These are phyloP conservation scores for Cyclargus thomasi DNA, from an alignment of 1,140 invertebrate genomes.

Conservation along the genomic window DNA sequence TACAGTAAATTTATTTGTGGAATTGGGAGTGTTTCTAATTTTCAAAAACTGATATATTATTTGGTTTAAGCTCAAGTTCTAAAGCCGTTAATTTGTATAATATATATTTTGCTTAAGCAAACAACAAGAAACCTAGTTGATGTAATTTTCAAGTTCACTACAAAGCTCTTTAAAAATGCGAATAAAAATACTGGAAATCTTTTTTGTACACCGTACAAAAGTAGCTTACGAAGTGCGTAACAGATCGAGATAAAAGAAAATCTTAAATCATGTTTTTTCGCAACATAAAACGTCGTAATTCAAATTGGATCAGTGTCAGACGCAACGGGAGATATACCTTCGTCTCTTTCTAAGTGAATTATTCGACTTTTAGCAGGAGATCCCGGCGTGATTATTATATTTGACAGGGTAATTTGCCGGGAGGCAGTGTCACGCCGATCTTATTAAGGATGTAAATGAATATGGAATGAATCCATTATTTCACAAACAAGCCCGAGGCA, in stretches of 20 bases:
- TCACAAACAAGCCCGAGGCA: slow-evolving; percentile 63
- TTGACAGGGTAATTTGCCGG: slow-evolving; percentile 66
- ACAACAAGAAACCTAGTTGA: neutral
- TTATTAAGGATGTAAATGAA: slow-evolving; percentile 74
- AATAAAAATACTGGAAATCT: neutral
- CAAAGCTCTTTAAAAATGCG: neutral
- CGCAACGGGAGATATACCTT: slow-evolving; percentile 26
- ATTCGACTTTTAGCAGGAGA: slow-evolving; percentile 45
- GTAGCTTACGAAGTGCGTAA: neutral
- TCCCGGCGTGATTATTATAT: slow-evolving; percentile 58
- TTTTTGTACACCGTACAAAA: slow-evolving; percentile 1
- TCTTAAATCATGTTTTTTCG: slow-evolving; percentile 1
- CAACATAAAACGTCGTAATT: neutral
- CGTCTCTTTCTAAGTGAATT: slow-evolving; percentile 44
- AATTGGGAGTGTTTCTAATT: too few species aligned
- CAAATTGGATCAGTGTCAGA: slow-evolving; percentile 28
- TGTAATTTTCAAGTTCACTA: neutral
- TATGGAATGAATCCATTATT: slow-evolving; percentile 74
- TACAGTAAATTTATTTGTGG: too few species aligned
- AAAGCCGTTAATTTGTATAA: too few species aligned
- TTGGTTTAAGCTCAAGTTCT: too few species aligned
- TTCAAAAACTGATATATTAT: too few species aligned
- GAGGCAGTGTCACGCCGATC: slow-evolving; percentile 59
- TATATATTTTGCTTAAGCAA: too few species aligned
- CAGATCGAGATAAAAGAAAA: neutral